Evolutionary conservation across 2,888 invertebrate species (phyloP), one percentile per base, ranked within the genome.

Genomic region (Amaurobius ferox): DNA sequence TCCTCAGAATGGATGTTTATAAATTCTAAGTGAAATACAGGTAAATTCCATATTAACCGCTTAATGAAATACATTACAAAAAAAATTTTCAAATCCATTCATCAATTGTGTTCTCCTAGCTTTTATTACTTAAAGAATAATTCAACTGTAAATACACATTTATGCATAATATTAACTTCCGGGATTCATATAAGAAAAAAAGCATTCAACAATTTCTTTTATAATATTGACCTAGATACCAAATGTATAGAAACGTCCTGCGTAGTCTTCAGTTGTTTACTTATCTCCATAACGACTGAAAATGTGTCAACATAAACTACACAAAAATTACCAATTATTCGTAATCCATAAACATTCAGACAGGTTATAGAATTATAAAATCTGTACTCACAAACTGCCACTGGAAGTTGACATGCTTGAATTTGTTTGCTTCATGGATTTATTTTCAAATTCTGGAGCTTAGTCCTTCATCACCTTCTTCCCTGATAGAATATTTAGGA

Each of bases 381-480:
- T 44, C 9, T 67, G 13, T 23, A 76, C 81, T 83, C 26, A 83
- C 81, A 83, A 40, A 32, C 81, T 83, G 11, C 81, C 81, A 76
- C 81, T 83, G 35, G 81, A 76, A 19, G 81, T 71, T 19, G 81
- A 83, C 81, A 83, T 83, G 32, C 0, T 62, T 40, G 48, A 73
- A 55, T 19, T 64, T 68, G 26, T 55, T 35, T 55, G 11, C 35
- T 79, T 23, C 72, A 55, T 55, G 3, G 7, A 23, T 55, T 23
- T 30, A 11, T 44, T 6, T 11, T 48, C 28, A 7, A 26, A 11
- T 19, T 16, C 9, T 1, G 66, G 44, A 40, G 48, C 19, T 23
- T 55, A 29, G 35, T 48, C 48, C 44, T 29, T 23, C 32, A 35
- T 72, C 32, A n/a, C 79, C 71, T 79, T 19, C 62, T 39, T 30